phyloP scores from a whole-genome alignment of 2,113 vertebrate genomes.

The Grammomys dolichurus region DNA sequence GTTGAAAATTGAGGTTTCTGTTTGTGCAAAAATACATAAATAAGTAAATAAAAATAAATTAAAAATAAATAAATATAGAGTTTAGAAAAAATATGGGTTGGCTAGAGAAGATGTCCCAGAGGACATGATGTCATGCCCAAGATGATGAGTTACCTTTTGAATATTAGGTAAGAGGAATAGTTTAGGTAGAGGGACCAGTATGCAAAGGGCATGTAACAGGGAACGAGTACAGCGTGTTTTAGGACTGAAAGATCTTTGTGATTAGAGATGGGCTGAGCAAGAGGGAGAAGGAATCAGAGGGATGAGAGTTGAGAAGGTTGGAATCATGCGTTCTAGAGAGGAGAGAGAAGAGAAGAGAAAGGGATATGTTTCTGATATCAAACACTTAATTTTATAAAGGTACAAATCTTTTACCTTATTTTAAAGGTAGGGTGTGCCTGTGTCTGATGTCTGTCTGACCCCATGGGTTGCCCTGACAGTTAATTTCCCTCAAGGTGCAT shows the following conservation, averaged over 20 bases:
- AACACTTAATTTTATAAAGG: slow-evolving; percentile 54
- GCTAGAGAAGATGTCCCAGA: background rate
- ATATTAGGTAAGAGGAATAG: background rate
- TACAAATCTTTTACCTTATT: slow-evolving; percentile 41
- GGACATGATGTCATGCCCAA: background rate
- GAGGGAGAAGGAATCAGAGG: background rate
- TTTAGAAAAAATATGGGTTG: background rate
- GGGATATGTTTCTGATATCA: background rate
- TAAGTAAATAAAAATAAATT: background rate
- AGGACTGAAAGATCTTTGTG: slow-evolving; percentile 37
- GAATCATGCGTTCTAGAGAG: background rate
- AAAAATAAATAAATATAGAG: background rate
- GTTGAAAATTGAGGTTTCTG: slow-evolving; percentile 27
- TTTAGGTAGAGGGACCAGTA: background rate
- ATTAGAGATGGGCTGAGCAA: background rate
- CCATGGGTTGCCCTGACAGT: background rate
- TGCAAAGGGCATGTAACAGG: background rate
- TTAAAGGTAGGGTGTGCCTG: background rate
- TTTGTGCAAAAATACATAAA: slow-evolving; percentile 24
- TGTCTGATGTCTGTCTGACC: background rate
- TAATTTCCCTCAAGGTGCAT: slow-evolving; percentile 49
- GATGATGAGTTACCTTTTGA: background rate
- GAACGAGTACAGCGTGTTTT: background rate
- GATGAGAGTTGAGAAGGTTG: background rate
- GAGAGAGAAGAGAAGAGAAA: background rate